Evolutionary conservation across 1,140 invertebrate genomes (phyloP).

Genomic region (Lycorma delicatula): DNA sequence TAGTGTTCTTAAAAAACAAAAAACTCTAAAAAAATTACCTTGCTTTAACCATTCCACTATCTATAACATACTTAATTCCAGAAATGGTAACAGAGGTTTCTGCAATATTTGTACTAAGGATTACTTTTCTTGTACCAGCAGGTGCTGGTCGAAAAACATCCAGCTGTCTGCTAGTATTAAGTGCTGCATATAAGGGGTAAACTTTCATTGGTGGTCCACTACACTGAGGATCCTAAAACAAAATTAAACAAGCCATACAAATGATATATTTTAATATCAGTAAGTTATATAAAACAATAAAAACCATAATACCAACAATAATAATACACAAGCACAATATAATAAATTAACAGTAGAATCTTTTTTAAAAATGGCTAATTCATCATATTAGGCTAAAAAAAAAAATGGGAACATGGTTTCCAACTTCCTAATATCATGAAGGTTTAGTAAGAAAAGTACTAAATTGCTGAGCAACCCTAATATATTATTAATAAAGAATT

Average conservation of each 20-base stretch:
- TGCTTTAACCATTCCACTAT: slow-evolving; percentile 88
- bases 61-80: slow-evolving; percentile 89
- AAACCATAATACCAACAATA: too few species aligned
- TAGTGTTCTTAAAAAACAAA: not conserved
- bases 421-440: too few species aligned
- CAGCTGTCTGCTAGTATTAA: slow-evolving; percentile 67
- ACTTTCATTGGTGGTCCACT: slow-evolving; percentile 25
- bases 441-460: too few species aligned
- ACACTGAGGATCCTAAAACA: slow-evolving; percentile 29
- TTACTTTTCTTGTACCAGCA: slow-evolving; percentile 69
- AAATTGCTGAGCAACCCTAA: not conserved
- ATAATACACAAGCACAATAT: too few species aligned
- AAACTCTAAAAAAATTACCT: too few species aligned
- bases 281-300: too few species aligned
- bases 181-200: slow-evolving; percentile 68
- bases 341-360: too few species aligned
- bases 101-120: slow-evolving; percentile 96
- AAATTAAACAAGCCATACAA: too few species aligned
- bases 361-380: too few species aligned
- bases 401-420: too few species aligned
- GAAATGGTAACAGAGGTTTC: slow-evolving; percentile 95
- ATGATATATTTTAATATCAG: too few species aligned
- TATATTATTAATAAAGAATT: not conserved
- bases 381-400: too few species aligned
- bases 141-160: slow-evolving; percentile 63